Conservation (phyloP, 2,113 vertebrate genomes). For the Rhinoptilus africanus region DNA sequence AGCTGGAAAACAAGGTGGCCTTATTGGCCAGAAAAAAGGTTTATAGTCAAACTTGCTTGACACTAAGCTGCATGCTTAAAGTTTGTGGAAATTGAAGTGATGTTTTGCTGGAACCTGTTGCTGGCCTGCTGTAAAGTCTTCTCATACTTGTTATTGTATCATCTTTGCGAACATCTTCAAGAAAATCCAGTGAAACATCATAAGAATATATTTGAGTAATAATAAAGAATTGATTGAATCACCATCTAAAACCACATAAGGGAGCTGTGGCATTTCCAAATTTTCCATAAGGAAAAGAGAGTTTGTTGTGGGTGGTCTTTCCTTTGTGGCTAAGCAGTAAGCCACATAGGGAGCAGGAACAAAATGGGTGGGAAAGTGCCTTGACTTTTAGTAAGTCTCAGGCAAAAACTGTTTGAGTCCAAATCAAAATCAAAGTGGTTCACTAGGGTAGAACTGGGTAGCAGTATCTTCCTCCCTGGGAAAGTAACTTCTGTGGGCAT, state of each 20-base stretch:
- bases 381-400: not conserved
- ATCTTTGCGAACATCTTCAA: not conserved
- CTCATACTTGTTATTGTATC: not conserved
- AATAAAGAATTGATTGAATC: not conserved
- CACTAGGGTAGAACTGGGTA: not conserved
- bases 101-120: not conserved
- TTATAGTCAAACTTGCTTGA: not conserved
- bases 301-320: constrained; percentile 1
- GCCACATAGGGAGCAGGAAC: not conserved
- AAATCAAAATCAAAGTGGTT: not conserved
- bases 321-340: not conserved
- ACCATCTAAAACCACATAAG: not conserved
- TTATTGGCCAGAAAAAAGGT: not conserved
- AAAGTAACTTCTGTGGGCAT: not conserved
- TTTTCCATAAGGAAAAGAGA: not conserved
- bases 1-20: not conserved
- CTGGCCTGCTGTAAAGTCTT: not conserved
- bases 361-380: not conserved
- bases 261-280: not conserved
- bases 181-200: not conserved
- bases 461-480: not conserved
- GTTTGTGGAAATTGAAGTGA: not conserved
- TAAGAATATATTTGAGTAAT: not conserved
- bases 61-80: not conserved
- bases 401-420: not conserved